Conservation (phyloP, 2,113 vertebrate genomes). For the Mystacornis crossleyi region DNA sequence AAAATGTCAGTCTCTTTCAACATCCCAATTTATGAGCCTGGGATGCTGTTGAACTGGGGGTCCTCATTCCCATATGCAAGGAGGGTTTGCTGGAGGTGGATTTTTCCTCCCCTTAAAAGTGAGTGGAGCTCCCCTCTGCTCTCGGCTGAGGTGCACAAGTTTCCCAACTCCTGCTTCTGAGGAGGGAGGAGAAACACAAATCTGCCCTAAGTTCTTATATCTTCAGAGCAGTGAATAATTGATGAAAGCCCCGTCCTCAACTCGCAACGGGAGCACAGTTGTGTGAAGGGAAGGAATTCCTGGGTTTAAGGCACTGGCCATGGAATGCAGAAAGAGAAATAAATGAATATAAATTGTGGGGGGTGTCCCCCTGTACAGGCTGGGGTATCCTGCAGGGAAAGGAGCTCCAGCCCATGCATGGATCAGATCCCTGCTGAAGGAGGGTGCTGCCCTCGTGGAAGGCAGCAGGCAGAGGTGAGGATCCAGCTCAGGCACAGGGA, state of each 20-base stretch:
- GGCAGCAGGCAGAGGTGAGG: neutral
- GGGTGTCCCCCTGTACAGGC: neutral
- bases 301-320: neutral
- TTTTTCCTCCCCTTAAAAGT: neutral
- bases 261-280: accelerated
- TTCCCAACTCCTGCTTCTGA: neutral
- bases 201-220: neutral
- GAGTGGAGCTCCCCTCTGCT: neutral
- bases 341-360: neutral
- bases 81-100: neutral
- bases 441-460: neutral
- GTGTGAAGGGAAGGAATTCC: neutral
- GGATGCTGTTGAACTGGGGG: neutral
- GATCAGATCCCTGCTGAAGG: neutral
- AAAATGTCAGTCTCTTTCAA: neutral
- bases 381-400: neutral
- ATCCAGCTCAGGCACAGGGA: accelerated
- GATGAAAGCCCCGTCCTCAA: neutral
- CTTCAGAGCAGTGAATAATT: neutral
- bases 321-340: neutral
- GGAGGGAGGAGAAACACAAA: neutral
- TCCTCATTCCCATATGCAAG: neutral
- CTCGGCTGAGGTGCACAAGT: neutral
- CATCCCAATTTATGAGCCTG: neutral
- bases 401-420: neutral